A percentile compares a stretch with the other conserved stretches of the same genome.
These are phyloP conservation scores for Cataglyphis livida DNA, from an alignment of 2,888 invertebrate species.

Conservation along the genomic window DNA sequence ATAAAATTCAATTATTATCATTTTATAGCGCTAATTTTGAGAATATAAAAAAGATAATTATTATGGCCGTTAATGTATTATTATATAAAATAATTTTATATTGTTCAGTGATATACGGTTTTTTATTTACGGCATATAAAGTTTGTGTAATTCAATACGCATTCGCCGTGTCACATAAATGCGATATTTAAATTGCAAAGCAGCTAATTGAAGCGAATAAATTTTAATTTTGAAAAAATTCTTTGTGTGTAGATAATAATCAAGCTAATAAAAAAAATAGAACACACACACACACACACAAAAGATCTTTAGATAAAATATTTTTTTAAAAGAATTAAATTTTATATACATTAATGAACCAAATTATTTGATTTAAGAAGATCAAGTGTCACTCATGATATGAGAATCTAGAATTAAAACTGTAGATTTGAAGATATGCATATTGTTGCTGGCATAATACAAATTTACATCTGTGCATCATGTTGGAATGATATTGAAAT, in stretches of 20 bases:
- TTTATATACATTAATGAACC: background rate
- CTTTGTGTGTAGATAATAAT: background rate
- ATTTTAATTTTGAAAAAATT: background rate
- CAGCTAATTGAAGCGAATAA: constrained; percentile 25
- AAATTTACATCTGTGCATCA: too few relatives aligned
- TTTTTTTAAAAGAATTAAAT: background rate
- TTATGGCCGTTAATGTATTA: background rate
- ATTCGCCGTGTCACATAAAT: constrained; percentile 21
- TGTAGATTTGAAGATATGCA: too few relatives aligned
- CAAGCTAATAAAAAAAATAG: background rate
- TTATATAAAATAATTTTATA: background rate
- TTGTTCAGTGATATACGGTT: background rate
- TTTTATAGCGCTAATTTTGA: background rate
- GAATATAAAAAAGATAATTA: background rate
- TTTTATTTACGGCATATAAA: constrained; percentile 32
- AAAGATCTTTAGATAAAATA: background rate
- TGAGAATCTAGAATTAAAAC: too few relatives aligned
- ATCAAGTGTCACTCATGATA: background rate
- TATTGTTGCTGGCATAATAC: too few relatives aligned
- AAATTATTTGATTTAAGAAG: background rate
- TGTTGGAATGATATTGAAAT: too few relatives aligned
- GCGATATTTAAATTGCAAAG: constrained; percentile 3
- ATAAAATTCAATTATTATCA: background rate
- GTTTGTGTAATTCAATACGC: constrained; percentile 7
- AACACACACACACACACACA: too few relatives aligned